Conservation (phyloP, 2,888 invertebrate species). For the Cyclophora punctaria region DNA sequence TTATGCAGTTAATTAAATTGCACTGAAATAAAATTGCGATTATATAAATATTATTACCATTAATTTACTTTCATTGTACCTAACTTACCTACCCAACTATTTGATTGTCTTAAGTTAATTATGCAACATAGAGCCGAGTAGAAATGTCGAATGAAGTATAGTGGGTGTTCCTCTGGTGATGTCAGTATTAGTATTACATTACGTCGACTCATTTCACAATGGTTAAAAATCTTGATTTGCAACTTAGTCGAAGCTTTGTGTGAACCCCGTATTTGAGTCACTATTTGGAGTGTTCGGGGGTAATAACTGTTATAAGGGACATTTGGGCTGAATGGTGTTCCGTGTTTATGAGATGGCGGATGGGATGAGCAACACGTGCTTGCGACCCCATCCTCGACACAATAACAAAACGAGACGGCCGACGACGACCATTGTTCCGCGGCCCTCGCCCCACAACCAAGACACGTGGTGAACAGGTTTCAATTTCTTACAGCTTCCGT, state of each 20-base stretch:
- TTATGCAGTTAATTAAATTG: too few species aligned
- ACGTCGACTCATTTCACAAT: constrained; percentile 7
- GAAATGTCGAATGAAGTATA: not conserved
- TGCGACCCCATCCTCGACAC: constrained; percentile 44
- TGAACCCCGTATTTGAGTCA: not conserved
- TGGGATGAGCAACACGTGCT: constrained; percentile 60
- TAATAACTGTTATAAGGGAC: constrained; percentile 3
- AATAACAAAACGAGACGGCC: constrained; percentile 52
- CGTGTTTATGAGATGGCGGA: constrained; percentile 29
- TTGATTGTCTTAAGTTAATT: not conserved
- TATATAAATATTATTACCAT: too few species aligned
- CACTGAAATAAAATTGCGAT: too few species aligned
- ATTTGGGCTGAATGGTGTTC: constrained; percentile 26
- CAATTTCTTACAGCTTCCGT: constrained; percentile 40
- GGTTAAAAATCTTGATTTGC: constrained; percentile 3
- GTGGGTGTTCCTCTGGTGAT: constrained; percentile 1
- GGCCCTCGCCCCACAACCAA: constrained; percentile 33
- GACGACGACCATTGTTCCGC: constrained; percentile 49
- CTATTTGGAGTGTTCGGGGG: not conserved
- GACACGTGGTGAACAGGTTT: constrained; percentile 67
- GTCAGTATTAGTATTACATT: constrained; percentile 8
- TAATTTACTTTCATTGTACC: not conserved
- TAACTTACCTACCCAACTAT: not conserved
- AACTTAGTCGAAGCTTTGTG: constrained; percentile 2
- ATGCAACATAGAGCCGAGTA: constrained; percentile 1